Base-by-base conservation (phyloP, 1,140 invertebrate genomes). In the Drosophila subobscura region DNA sequence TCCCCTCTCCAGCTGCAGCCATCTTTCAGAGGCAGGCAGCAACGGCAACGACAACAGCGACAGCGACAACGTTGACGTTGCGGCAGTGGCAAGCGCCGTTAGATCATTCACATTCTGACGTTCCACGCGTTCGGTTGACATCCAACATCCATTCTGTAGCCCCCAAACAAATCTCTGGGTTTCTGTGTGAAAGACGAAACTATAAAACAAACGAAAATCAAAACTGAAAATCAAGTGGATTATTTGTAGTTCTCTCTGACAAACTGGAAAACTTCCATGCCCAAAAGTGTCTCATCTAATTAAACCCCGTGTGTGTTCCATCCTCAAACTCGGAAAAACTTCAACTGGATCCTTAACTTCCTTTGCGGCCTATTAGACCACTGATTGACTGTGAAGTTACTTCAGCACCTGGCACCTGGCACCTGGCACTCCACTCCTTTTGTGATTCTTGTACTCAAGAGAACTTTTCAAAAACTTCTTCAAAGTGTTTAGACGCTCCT, bases 51-150 rank as follows among this genome's bases (percentile, higher is more conserved):
- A 12, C 57, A 5, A 22, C 56, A 37, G 7, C 54, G 22, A 37
- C 49, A 12, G 22, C 70, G 55, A 54, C 70, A 52, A 54, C 67
- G 73, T 59, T 41, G 72, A 86, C 83, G 72, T 89, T 56, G 84
- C 71, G 56, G 64, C 70, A 55, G 45, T 64, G 59, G 47, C 67
- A 58, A 29, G 56, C 61, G 57, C 75, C 63, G 79, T 89, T 77
- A 88, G 83, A 88, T 89, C 83, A 88, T 89, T 88, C 83, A 79
- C 79, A 79, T 70, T 56, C 75, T 72, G 72, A 60, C 79, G 67
- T 83, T 88, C 54, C 72, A 76, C 84, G 83, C 75, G 83, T 79
- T 88, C 83, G 83, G 83, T 88, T 66, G 66, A 63, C 42, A 68
- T 37, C 37, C 47, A 20, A n/a, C 16, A 57, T 70, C 46, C 40